Conservation (phyloP, 1,140 invertebrate species). For the Drosophila micromelanica region DNA sequence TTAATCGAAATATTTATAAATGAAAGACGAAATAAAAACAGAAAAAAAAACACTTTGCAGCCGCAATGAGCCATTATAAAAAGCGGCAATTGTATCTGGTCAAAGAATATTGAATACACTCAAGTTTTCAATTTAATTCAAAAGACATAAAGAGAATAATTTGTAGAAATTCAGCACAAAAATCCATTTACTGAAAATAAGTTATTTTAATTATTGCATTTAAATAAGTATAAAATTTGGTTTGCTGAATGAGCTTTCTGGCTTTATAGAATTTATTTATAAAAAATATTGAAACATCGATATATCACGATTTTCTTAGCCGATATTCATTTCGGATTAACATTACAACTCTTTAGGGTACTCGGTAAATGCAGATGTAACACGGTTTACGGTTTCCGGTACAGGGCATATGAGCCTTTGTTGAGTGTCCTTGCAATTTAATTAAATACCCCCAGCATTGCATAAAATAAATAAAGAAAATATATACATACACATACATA, state of each 20-base stretch:
- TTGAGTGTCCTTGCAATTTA: slow-evolving; percentile 35
- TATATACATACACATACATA: slow-evolving; percentile 11
- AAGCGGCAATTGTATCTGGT: slow-evolving; percentile 9
- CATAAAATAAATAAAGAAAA: slow-evolving; percentile 51
- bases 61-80: not conserved
- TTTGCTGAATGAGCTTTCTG: no score
- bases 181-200: not conserved
- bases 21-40: not conserved
- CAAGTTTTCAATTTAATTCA: slow-evolving; percentile 5
- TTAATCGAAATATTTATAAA: slow-evolving; percentile 24
- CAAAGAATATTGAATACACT: slow-evolving; percentile 12
- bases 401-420: not conserved
- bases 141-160: not conserved
- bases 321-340: not conserved
- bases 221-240: not conserved
- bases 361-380: not conserved
- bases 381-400: no score
- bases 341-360: not conserved
- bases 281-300: no score
- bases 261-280: no score
- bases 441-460: slow-evolving; percentile 39
- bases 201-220: not conserved
- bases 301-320: no score
- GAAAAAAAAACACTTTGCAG: slow-evolving; percentile 10
- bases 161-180: not conserved